These are phyloP conservation scores for Cyphomyrus discorhynchus DNA, from an alignment of 2,113 vertebrate species.

Conservation along the genomic window DNA sequence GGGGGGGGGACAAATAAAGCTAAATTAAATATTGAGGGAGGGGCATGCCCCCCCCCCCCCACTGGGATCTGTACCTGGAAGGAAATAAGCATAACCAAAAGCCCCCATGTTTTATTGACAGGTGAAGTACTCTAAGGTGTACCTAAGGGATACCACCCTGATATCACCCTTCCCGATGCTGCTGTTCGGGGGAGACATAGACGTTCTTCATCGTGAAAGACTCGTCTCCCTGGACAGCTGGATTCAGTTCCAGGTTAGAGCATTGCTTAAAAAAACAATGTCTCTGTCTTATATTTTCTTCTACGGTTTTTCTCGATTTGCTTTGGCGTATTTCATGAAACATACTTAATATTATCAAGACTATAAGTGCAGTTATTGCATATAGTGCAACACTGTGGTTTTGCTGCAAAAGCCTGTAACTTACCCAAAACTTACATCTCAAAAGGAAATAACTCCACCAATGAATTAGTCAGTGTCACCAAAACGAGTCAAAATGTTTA, in stretches of 20 bases:
- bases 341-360: too few relatives aligned
- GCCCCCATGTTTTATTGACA: constrained; percentile 37
- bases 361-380: too few relatives aligned
- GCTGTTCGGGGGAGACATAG: constrained; percentile 92
- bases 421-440: too few relatives aligned
- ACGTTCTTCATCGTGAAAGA: constrained; percentile 86
- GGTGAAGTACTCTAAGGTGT: constrained; percentile 88
- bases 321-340: too few relatives aligned
- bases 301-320: background rate
- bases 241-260: constrained; percentile 89
- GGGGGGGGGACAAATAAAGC: background rate
- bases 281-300: background rate
- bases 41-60: background rate
- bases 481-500: too few relatives aligned
- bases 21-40: too few relatives aligned
- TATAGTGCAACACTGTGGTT: too few relatives aligned
- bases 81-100: background rate
- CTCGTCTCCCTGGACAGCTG: constrained; percentile 88
- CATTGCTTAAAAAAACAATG: background rate
- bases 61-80: background rate
- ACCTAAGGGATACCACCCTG: constrained; percentile 82
- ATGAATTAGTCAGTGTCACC: too few relatives aligned
- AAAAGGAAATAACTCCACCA: too few relatives aligned
- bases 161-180: constrained; percentile 86
- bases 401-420: too few relatives aligned